These are phyloP conservation scores for Scaptomyza tumidula DNA, from an alignment of 2,888 invertebrate genomes.

Conservation along the genomic window DNA sequence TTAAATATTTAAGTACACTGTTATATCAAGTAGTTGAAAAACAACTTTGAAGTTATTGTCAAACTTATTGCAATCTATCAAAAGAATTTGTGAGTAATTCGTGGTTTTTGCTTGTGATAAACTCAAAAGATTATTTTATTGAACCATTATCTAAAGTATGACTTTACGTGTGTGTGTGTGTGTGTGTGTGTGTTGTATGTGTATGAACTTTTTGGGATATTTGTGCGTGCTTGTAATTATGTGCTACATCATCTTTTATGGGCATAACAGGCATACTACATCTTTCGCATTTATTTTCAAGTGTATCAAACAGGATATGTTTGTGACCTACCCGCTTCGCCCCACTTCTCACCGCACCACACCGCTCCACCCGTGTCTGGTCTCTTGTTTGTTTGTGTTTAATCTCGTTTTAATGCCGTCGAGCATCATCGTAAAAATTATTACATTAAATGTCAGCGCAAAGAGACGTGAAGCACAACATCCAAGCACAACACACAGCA, in stretches of 20 bases:
- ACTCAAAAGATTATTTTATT: slow-evolving; percentile 47
- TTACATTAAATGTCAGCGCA: slow-evolving; percentile 78
- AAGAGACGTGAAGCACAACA: slow-evolving; percentile 41
- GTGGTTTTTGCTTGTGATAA: slow-evolving; percentile 2
- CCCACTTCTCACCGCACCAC: no score
- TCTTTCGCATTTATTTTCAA: slow-evolving; percentile 61
- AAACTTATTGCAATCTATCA: slow-evolving; percentile 4
- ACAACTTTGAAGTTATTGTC: neutral
- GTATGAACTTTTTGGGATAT: neutral
- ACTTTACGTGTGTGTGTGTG: slow-evolving; percentile 8
- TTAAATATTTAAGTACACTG: no score
- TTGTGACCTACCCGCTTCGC: slow-evolving; percentile 4
- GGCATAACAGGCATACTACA: slow-evolving; percentile 44
- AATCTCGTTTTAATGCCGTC: slow-evolving; percentile 78
- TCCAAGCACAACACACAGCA: slow-evolving; percentile 32
- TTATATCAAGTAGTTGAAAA: neutral
- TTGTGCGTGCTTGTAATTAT: slow-evolving; percentile 65
- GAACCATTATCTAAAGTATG: slow-evolving; percentile 31
- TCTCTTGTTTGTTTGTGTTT: slow-evolving; percentile 75
- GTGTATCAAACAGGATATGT: slow-evolving; percentile 65
- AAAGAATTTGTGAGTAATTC: slow-evolving; percentile 16
- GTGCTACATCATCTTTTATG: slow-evolving; percentile 79
- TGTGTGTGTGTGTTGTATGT: slow-evolving; percentile 13
- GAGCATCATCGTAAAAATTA: slow-evolving; percentile 79
- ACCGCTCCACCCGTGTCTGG: neutral